Evolutionary conservation across 2,888 invertebrate genomes (phyloP), one percentile per base, ranked within the genome.

Genomic region (Calliphora vomitoria): DNA sequence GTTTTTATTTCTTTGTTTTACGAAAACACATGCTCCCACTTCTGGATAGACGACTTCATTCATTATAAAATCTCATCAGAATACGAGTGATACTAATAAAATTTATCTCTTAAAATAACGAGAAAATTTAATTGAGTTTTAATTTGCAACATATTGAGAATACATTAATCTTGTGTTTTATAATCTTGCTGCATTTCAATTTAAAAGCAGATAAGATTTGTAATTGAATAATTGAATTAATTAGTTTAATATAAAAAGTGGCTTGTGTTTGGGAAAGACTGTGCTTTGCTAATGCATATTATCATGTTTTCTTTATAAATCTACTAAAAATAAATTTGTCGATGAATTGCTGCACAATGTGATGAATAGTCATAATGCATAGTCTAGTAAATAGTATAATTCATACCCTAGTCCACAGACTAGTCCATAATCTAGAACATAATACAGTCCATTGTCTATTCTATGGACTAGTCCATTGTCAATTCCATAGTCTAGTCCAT

Each of bases 51-150:
- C 64, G 41, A 78, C 35, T 78, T 78, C n/a, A 72, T 83, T 87
- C 66, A 84, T 78, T 81, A 72, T 25, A 41, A 86, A 72, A 75
- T 74, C 69, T 75, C 86, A 71, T 75, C 64, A 64, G 53, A 53
- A 72, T 66, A 31, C 68, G 60, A 75, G 31, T 62, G 62, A 76
- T 53, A 69, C 74, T 85, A 85, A 80, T 75, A 75, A 80, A 80
- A 79, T 68, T 47, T 84, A 53, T 20, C 50, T 53, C 35, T 82
- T 76, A 41, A 82, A 76, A 69, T 60, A 82, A 82, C 31, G 62
- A 41, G 41, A 60, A 41, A 60, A 44, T 71, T 69, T 78, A 83
- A 83, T 83, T 76, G 82, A 71, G 44, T 31, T 71, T 76, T 83
- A 83, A 83, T 71, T 76, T 69, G 47, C 41, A 58, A 68, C 74